Evolutionary conservation across 2,888 invertebrate species (phyloP).

Genomic region (Aphodius sticticus): DNA sequence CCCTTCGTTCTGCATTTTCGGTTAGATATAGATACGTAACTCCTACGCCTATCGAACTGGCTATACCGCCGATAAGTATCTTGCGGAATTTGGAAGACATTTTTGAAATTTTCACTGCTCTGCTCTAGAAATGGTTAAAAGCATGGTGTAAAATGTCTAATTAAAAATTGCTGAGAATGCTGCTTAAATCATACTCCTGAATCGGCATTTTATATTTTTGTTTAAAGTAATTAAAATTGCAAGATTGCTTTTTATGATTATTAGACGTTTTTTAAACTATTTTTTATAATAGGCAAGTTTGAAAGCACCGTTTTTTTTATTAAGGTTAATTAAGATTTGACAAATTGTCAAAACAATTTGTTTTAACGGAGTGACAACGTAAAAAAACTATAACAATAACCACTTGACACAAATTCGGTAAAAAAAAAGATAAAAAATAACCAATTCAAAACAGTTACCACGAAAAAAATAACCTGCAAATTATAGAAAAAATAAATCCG

Average conservation of each 20-base stretch:
- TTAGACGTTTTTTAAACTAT: no score
- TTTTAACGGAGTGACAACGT: neutral
- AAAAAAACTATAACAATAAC: neutral
- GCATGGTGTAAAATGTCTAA: neutral
- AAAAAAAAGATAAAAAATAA: neutral
- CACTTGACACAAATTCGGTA: neutral
- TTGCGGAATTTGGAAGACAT: slow-evolving; percentile 65
- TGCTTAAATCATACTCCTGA: neutral
- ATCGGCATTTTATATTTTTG: neutral
- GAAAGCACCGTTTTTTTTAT: neutral
- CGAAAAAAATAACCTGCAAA: neutral
- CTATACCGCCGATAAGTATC: slow-evolving; percentile 67
- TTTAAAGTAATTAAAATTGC: neutral
- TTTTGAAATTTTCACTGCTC: neutral
- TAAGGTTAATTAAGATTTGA: neutral
- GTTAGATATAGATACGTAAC: slow-evolving; percentile 69
- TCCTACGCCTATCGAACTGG: slow-evolving; percentile 68
- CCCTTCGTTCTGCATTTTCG: slow-evolving; percentile 61
- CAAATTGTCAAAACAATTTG: neutral
- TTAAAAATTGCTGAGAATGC: neutral
- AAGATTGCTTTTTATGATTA: neutral
- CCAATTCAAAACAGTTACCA: neutral
- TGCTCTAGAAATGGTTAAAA: neutral
- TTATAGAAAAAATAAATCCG: neutral
- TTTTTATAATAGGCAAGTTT: no score